Evolutionary conservation across 1,140 invertebrate genomes (phyloP).

Genomic region (Metaphire vulgaris): DNA sequence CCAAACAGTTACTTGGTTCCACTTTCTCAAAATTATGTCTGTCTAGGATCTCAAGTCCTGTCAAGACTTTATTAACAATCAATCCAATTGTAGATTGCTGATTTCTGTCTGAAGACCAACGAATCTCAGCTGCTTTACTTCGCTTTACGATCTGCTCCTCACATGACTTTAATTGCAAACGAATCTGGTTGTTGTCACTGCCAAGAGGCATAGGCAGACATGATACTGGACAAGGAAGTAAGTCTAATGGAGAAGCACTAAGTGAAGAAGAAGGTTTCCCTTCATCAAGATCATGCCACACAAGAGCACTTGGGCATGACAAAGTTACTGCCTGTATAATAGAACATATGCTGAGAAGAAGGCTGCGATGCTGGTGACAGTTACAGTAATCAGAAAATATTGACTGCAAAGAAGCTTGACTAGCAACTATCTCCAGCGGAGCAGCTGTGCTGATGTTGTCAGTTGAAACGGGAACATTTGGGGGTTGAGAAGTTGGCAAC

Average conservation of each 20-base stretch:
- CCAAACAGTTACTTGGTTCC: constrained; percentile 70
- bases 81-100: no score
- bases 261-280: constrained; percentile 64
- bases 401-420: constrained; percentile 57
- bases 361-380: constrained; percentile 80
- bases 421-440: not conserved
- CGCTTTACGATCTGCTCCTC: constrained; percentile 79
- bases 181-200: constrained; percentile 54
- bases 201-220: constrained; percentile 77
- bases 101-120: no score
- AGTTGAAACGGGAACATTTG: no score
- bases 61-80: constrained; percentile 71
- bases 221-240: constrained; percentile 76
- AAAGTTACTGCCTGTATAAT: constrained; percentile 77
- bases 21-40: constrained; percentile 85
- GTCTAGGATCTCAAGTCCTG: constrained; percentile 82
- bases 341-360: constrained; percentile 69
- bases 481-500: not conserved
- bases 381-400: constrained; percentile 75
- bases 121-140: constrained; percentile 79
- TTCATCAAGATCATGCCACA: constrained; percentile 76
- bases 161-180: constrained; percentile 60
- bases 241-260: constrained; percentile 84
- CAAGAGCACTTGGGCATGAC: constrained; percentile 83
- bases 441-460: not conserved